Evolutionary conservation across 2,888 invertebrate species (phyloP), one percentile per base, ranked within the genome.

Genomic region (Corbicula japonica): DNA sequence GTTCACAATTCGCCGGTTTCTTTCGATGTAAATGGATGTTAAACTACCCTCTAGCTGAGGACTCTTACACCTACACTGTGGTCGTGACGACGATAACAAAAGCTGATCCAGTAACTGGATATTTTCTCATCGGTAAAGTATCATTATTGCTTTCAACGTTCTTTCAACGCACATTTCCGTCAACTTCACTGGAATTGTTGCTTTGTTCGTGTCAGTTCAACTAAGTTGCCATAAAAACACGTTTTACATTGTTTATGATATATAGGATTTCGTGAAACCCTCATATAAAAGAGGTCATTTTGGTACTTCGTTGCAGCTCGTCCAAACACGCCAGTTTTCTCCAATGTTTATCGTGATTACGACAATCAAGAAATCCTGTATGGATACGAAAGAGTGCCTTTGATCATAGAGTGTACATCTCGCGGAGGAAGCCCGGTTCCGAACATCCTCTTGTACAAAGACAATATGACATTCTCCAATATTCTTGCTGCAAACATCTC

Each of bases 61-160:
- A 28, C 3, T 23, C 26, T 3, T 50, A 50, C 23, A 21, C 10
- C 2, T 26, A 50, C 50, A 50, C 26, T 50, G 3, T 50, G 23
- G 15, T 50, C 15, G 50, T 50, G 12, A 50, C 50, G 15, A 50
- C 50, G 6, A 50, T 50, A 50, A 50, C 50, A 50, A 23, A 50
- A 26, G 50, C 50, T 8, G 26, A 12, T 26, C 50, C 50, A 23
- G 15, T 50, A 3, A 12, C 21, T 10, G 50, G 50, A 26, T 50
- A 23, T 5, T 50, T 50, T 26, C 23, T 26, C 5, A 23, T 50
- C 23, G 50, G 50, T 50, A n/a, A n/a, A n/a, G n/a, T n/a, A n/a
- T n/a, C n/a, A n/a, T n/a, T n/a, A n/a, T n/a, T n/a, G n/a, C n/a
- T n/a, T n/a, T n/a, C n/a, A n/a, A n/a, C n/a, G n/a, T n/a, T n/a